These are phyloP conservation scores for Drosophila mayri DNA, from an alignment of 1,140 invertebrate species.

Conservation along the genomic window DNA sequence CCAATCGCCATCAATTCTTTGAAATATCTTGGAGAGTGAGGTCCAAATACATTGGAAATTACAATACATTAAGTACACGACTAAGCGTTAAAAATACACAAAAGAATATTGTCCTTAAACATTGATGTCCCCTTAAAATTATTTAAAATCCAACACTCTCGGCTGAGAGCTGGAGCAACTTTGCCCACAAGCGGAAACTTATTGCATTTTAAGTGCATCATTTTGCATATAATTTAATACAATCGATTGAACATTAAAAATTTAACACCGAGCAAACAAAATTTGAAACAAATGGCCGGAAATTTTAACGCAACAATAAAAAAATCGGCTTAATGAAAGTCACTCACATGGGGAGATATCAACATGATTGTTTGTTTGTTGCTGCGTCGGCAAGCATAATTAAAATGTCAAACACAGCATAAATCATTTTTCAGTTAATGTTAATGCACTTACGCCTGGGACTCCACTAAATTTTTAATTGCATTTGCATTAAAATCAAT, in stretches of 20 bases:
- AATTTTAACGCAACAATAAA: conserved; percentile 47
- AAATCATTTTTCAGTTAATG: conserved; percentile 69
- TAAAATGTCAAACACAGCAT: conserved; percentile 73
- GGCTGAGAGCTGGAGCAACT: neutral
- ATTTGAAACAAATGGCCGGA: conserved; percentile 62
- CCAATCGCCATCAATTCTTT: neutral
- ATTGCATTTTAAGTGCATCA: conserved; percentile 48
- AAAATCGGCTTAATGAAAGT: conserved; percentile 48
- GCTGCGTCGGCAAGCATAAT: conserved; percentile 49
- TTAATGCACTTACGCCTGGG: conserved; percentile 62
- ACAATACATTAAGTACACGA: too few relatives aligned
- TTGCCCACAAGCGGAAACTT: conserved; percentile 17
- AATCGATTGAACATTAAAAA: conserved; percentile 69
- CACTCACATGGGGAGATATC: conserved; percentile 32
- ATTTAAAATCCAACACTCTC: conserved; percentile 2
- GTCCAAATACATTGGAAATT: neutral
- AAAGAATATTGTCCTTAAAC: neutral
- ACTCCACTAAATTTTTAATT: conserved; percentile 76
- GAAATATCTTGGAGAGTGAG: neutral
- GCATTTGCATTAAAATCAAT: conserved; percentile 81
- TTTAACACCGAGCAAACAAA: conserved; percentile 30
- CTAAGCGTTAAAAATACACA: neutral
- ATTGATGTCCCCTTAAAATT: neutral
- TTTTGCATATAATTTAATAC: conserved; percentile 66
- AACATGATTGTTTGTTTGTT: conserved; percentile 44